Evolutionary conservation across 1,140 invertebrate species (phyloP).

Genomic region (Phymastichus coffea): DNA sequence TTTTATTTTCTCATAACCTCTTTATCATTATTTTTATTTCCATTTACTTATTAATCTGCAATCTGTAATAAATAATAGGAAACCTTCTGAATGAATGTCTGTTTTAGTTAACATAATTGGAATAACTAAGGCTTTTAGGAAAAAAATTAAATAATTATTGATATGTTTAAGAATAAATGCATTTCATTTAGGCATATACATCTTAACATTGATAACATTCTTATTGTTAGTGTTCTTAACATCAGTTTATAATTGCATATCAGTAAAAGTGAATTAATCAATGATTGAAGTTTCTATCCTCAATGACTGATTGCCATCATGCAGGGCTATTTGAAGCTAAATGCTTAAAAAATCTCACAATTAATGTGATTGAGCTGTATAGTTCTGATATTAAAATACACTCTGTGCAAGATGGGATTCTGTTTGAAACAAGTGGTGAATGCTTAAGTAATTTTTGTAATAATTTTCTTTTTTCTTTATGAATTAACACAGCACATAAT

Average conservation of each 20-base stretch:
- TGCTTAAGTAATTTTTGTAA: background rate
- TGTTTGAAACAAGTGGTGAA: conserved; percentile 6
- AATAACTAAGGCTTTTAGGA: no score
- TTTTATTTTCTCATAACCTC: no score
- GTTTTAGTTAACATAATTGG: no score
- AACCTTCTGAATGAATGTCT: no score
- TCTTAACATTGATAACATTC: conserved; percentile 10
- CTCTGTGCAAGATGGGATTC: conserved; percentile 13
- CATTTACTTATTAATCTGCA: no score
- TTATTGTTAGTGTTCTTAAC: conserved; percentile 1
- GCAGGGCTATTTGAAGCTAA: conserved; percentile 8
- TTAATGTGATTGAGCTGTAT: background rate
- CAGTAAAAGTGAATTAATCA: background rate
- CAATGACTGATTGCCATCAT: background rate
- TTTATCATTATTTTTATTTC: no score
- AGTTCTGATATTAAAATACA: conserved; percentile 12
- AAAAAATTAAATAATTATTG: no score
- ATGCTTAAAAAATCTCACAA: conserved; percentile 12
- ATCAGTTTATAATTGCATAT: background rate
- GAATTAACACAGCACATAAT: conserved; percentile 17
- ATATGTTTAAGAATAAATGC: conserved; percentile 28
- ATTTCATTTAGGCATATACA: conserved; percentile 17
- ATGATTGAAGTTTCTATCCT: background rate
- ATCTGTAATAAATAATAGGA: no score
- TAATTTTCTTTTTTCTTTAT: conserved; percentile 11